These are phyloP conservation scores for Lypha dubia DNA, from an alignment of 2,888 invertebrate species.

Conservation along the genomic window DNA sequence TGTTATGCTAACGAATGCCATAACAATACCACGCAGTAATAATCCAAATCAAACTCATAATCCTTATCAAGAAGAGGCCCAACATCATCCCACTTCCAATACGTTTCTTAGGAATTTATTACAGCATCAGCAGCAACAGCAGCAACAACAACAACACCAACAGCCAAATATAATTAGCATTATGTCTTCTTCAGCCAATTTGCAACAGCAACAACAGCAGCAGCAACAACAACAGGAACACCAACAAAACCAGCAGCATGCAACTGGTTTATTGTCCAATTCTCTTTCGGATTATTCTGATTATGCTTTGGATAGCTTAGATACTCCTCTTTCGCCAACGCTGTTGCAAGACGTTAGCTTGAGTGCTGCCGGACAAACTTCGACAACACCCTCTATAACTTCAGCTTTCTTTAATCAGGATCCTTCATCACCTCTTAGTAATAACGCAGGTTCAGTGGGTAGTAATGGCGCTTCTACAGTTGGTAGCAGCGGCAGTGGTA, in stretches of 20 bases:
- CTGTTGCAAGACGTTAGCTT: slow-evolving; percentile 82
- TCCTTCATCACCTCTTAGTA: slow-evolving; percentile 73
- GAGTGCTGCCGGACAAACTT: slow-evolving; percentile 76
- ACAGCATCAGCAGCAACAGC: slow-evolving; percentile 85
- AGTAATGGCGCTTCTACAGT: slow-evolving; percentile 72
- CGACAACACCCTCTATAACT: slow-evolving; percentile 73
- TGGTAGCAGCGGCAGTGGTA: slow-evolving; percentile 70
- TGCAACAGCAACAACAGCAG: slow-evolving; percentile 73
- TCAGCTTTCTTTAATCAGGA: slow-evolving; percentile 77
- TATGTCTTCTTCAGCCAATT: slow-evolving; percentile 73
- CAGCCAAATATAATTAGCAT: slow-evolving; percentile 57
- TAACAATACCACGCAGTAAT: slow-evolving; percentile 82
- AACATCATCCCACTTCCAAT: slow-evolving; percentile 79
- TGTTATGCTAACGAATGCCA: slow-evolving; percentile 82
- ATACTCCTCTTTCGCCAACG: slow-evolving; percentile 82
- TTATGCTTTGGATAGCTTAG: slow-evolving; percentile 81
- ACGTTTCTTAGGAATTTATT: slow-evolving; percentile 70
- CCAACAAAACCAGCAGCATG: slow-evolving; percentile 77
- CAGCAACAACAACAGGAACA: slow-evolving; percentile 74
- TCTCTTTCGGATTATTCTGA: slow-evolving; percentile 82
- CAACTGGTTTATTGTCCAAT: slow-evolving; percentile 71
- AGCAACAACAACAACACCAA: slow-evolving; percentile 84
- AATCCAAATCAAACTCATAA: slow-evolving; percentile 81
- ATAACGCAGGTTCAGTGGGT: slow-evolving; percentile 64
- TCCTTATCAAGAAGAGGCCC: slow-evolving; percentile 76